These are phyloP conservation scores for Xylota sylvarum DNA, from an alignment of 2,888 invertebrate species.

Conservation along the genomic window DNA sequence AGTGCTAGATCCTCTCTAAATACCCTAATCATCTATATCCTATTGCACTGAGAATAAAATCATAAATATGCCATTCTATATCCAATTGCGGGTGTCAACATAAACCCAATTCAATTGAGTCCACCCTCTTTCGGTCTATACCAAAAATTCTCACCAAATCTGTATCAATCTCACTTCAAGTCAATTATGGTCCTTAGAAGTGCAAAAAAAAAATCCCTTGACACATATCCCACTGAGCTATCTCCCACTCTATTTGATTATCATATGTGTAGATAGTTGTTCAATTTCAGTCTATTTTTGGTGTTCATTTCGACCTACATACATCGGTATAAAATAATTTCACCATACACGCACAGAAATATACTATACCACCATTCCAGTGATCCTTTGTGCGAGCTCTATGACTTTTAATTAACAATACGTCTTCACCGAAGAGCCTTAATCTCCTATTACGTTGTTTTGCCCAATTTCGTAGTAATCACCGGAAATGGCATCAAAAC, in stretches of 20 bases:
- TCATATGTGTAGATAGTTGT: not conserved
- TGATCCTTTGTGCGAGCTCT: not conserved
- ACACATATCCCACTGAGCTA: not conserved
- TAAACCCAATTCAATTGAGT: too few species aligned
- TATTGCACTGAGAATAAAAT: too few species aligned
- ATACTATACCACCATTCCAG: not conserved
- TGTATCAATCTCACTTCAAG: too few species aligned
- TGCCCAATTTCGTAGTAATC: slow-evolving; percentile 64
- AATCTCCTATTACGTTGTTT: slow-evolving; percentile 56
- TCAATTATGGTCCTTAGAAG: too few species aligned
- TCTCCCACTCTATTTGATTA: not conserved
- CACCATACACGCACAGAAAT: not conserved
- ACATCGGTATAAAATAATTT: not conserved
- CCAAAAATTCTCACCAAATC: too few species aligned
- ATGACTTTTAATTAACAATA: slow-evolving; percentile 64
- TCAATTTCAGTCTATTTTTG: not conserved
- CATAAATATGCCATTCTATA: too few species aligned
- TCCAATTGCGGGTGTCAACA: too few species aligned
- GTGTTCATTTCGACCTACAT: not conserved
- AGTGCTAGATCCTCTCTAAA: too few species aligned
- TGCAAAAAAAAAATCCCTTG: not conserved
- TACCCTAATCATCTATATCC: too few species aligned
- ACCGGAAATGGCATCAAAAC: slow-evolving; percentile 31
- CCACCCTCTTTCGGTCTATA: too few species aligned
- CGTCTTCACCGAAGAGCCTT: slow-evolving; percentile 47